Evolutionary conservation across 2,888 invertebrate species (phyloP).

Genomic region (Nemotelus nigrinus): DNA sequence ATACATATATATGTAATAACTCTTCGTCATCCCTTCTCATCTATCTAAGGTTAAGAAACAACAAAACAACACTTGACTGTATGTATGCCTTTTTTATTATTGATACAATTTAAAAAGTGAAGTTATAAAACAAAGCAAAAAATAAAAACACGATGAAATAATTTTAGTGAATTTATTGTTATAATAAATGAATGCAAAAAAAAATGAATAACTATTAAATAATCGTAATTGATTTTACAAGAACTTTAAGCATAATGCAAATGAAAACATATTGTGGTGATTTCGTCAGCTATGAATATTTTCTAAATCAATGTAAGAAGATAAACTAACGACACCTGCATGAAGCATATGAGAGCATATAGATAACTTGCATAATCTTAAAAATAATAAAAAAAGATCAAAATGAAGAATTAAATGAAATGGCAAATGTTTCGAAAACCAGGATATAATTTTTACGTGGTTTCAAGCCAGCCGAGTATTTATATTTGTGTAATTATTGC

Average conservation of each 20-base stretch:
- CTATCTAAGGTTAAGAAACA: conserved; percentile 34
- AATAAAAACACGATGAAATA: conserved; percentile 28
- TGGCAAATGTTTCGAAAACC: not conserved
- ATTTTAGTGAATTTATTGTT: conserved; percentile 44
- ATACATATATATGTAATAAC: not conserved
- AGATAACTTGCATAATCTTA: conserved; percentile 6
- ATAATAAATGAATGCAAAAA: conserved; percentile 33
- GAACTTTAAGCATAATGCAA: conserved; percentile 17
- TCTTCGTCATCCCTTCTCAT: conserved; percentile 32
- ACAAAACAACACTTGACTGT: conserved; percentile 44
- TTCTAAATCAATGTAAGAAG: conserved; percentile 18
- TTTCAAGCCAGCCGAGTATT: conserved; percentile 31
- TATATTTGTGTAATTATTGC: conserved; percentile 41
- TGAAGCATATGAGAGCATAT: conserved; percentile 21
- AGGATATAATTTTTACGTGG: conserved; percentile 2
- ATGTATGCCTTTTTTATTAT: conserved; percentile 44
- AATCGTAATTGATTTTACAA: not conserved
- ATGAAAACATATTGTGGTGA: conserved; percentile 15
- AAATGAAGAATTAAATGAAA: conserved; percentile 11
- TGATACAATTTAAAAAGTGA: conserved; percentile 20
- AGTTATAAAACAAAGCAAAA: conserved; percentile 20
- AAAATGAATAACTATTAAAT: conserved; percentile 31
- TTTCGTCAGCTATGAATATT: conserved; percentile 40
- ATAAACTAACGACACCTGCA: conserved; percentile 18
- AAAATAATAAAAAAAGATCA: not conserved